phyloP scores from a whole-genome alignment of 1,140 invertebrate species.

The Heliconius hewitsoni region DNA sequence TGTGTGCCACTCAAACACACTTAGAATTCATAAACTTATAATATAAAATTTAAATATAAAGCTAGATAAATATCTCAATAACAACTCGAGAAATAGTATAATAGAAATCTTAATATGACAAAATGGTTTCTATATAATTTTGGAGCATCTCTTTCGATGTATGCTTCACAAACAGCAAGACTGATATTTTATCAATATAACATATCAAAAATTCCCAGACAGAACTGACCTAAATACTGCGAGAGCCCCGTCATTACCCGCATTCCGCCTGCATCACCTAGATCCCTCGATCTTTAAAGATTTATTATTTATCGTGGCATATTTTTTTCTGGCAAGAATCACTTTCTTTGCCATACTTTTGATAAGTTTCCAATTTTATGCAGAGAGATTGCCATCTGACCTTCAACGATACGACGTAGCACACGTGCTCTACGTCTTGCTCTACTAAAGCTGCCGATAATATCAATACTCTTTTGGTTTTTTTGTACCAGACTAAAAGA shows the following conservation, averaged over 20 bases:
- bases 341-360: slow-evolving; percentile 32
- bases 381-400: slow-evolving; percentile 33
- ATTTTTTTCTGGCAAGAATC: slow-evolving; percentile 34
- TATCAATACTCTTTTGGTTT: background rate
- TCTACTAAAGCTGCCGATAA: slow-evolving; percentile 6
- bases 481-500: background rate
- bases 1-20: background rate
- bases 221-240: background rate
- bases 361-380: slow-evolving; percentile 36
- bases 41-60: background rate
- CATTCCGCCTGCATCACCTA: slow-evolving; percentile 16
- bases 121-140: background rate
- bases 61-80: background rate
- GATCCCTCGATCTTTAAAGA: slow-evolving; percentile 10
- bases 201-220: slow-evolving; percentile 11
- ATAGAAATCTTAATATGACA: background rate
- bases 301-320: slow-evolving; percentile 28
- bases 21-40: background rate
- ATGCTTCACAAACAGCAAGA: slow-evolving; percentile 1
- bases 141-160: background rate
- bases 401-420: slow-evolving; percentile 22
- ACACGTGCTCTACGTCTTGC: slow-evolving; percentile 5
- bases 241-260: slow-evolving; percentile 12
- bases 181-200: slow-evolving; percentile 7
- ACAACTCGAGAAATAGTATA: background rate